Evolutionary conservation across 2,797 vertebrate genomes (phyloP).

Genomic region (Steatocranus sp.): DNA sequence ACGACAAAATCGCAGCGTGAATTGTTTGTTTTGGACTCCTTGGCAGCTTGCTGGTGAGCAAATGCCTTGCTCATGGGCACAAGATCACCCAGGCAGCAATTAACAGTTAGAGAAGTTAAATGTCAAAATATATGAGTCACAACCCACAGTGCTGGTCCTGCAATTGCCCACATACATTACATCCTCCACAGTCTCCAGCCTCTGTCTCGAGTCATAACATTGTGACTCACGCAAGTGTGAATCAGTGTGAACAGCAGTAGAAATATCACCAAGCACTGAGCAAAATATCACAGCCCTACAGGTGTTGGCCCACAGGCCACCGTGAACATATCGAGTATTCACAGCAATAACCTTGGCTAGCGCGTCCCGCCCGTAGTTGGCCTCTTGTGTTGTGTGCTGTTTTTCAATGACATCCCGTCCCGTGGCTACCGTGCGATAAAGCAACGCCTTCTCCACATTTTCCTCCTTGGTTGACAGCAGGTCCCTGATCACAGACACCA

Average conservation of each 20-base stretch:
- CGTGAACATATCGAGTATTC: not conserved
- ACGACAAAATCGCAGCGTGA: not conserved
- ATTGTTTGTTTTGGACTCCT: not conserved
- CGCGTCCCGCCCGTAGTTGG: conserved; percentile 91
- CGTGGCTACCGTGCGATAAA: conserved; percentile 94
- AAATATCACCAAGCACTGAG: not conserved
- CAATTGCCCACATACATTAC: not conserved
- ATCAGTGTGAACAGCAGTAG: not conserved
- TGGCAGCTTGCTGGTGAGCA: not conserved
- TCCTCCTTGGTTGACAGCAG: conserved; percentile 88
- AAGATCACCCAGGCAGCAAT: not conserved
- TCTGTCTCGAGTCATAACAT: conserved; percentile 26
- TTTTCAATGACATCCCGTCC: conserved; percentile 96
- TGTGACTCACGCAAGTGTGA: conserved; percentile 40
- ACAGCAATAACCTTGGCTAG: conserved; percentile 84
- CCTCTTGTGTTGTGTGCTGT: conserved; percentile 91
- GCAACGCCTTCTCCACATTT: conserved; percentile 89
- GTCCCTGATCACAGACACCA: conserved; percentile 82
- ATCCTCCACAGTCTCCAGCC: conserved; percentile 3
- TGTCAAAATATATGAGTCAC: conserved; percentile 26
- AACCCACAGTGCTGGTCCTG: not conserved
- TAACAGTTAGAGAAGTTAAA: conserved; percentile 3
- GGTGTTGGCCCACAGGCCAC: not conserved
- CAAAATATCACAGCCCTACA: not conserved
- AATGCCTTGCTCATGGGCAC: not conserved